Evolutionary conservation across 2,113 vertebrate genomes (phyloP).

Genomic region (cattle (Bos taurus)): ARS-UCD2.0 NC_037337.1:102123501-102124000

Average conservation of each 20-base stretch:
- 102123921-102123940: not conserved
- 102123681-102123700: not conserved
- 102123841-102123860: fast-evolving
- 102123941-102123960: fast-evolving
- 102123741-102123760: not conserved
- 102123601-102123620: fast-evolving
- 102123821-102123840: not conserved
- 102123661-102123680: not conserved
- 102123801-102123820: fast-evolving
- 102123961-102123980: not conserved
- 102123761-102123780: not conserved
- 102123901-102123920: fast-evolving
- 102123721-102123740: not conserved
- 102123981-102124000: not conserved
- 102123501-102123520: not conserved
- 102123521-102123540: not conserved
- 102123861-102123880: not conserved
- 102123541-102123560: too few relatives aligned
- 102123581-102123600: too few relatives aligned
- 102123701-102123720: not conserved
- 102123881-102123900: not conserved
- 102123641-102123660: not conserved
- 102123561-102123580: not conserved
- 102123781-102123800: not conserved
- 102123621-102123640: not conserved